Conservation (phyloP, 2,113 vertebrate genomes). For the Crocuta crocuta region DNA sequence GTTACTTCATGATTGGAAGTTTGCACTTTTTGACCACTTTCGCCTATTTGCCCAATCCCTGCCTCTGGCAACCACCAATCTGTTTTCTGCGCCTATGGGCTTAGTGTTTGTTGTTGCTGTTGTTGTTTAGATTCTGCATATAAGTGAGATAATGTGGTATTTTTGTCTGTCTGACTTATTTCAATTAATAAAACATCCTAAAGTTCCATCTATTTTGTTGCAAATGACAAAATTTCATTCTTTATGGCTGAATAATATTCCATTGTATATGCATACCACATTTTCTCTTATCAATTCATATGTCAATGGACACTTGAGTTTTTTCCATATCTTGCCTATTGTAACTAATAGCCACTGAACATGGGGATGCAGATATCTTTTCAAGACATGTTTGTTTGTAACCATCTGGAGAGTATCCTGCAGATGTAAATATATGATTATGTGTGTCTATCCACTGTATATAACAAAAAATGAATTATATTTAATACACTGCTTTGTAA, state of each 20-base stretch:
- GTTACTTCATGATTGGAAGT: background rate
- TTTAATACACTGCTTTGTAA: background rate
- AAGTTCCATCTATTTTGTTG: background rate
- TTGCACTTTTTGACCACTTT: background rate
- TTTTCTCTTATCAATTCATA: background rate
- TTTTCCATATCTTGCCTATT: background rate
- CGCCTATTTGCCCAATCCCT: background rate
- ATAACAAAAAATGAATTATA: background rate
- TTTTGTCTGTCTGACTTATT: background rate
- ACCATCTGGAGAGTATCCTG: background rate
- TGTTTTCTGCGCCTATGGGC: background rate
- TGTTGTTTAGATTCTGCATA: background rate
- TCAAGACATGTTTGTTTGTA: background rate
- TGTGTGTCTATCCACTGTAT: background rate
- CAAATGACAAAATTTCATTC: background rate
- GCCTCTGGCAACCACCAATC: background rate
- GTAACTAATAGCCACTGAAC: background rate
- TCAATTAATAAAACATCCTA: background rate
- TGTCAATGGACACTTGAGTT: background rate
- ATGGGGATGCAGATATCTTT: background rate
- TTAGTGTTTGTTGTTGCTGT: background rate
- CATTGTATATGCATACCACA: background rate
- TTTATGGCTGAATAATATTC: background rate
- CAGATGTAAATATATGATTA: background rate
- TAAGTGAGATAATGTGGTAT: background rate